phyloP scores from a whole-genome alignment of 1,140 invertebrate species.

The Cydia fagiglandana region DNA sequence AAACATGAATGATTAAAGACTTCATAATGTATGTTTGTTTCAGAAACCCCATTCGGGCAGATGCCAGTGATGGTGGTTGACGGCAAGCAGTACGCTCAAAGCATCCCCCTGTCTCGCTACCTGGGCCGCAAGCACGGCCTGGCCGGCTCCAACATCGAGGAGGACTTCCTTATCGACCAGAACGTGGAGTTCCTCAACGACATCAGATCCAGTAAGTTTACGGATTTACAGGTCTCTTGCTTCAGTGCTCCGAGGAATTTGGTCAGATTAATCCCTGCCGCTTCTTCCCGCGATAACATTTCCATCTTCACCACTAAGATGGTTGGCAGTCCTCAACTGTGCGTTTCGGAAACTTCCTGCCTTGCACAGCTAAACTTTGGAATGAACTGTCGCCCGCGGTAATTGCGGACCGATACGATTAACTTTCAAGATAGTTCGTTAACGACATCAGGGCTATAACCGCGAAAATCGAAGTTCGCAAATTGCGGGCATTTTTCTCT shows the following conservation, averaged over 20 bases:
- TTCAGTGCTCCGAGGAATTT: too few species aligned
- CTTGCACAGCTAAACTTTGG: too few species aligned
- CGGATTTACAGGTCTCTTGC: background rate
- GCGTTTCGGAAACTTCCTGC: too few species aligned
- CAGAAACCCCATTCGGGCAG: conserved; percentile 80
- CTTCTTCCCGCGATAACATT: too few species aligned
- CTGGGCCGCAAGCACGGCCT: conserved; percentile 80
- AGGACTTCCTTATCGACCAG: conserved; percentile 80
- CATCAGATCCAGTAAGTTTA: conserved; percentile 56
- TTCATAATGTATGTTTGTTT: conserved; percentile 34
- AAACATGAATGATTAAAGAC: too few species aligned
- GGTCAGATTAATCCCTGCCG: too few species aligned
- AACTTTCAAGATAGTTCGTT: too few species aligned
- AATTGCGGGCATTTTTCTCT: too few species aligned
- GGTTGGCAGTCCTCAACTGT: background rate
- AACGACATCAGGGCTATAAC: too few species aligned
- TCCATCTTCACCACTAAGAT: background rate
- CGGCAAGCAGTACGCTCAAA: conserved; percentile 83
- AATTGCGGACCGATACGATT: too few species aligned
- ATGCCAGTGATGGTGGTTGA: conserved; percentile 85
- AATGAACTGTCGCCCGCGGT: too few species aligned
- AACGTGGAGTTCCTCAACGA: conserved; percentile 78
- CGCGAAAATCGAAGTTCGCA: too few species aligned
- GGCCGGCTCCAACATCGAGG: conserved; percentile 81
- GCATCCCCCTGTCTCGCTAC: conserved; percentile 83